phyloP scores from a whole-genome alignment of 2,888 invertebrate genomes.

The Lasioglossum oenotherae region DNA sequence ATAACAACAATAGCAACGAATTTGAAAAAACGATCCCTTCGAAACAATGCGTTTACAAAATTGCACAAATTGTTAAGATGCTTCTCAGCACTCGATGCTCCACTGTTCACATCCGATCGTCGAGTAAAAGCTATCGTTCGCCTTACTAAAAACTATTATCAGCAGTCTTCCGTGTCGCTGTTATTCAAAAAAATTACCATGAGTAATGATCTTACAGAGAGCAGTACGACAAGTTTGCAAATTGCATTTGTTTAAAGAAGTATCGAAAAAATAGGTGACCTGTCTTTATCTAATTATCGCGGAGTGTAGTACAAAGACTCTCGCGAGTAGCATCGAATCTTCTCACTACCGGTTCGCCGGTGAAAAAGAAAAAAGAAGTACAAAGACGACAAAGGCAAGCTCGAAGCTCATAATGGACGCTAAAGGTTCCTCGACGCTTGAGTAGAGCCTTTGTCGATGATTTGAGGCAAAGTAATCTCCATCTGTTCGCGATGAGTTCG shows the following conservation, averaged over 20 bases:
- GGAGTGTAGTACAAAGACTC: conserved; percentile 25
- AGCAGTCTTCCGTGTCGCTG: conserved; percentile 16
- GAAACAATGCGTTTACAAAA: background rate
- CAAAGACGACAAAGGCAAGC: background rate
- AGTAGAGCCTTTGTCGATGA: background rate
- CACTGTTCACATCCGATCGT: background rate
- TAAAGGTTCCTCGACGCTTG: background rate
- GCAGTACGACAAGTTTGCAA: conserved; percentile 20
- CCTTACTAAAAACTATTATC: background rate
- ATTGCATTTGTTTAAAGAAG: conserved; percentile 18
- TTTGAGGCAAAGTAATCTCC: background rate
- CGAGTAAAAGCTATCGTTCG: background rate
- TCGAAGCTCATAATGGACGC: background rate
- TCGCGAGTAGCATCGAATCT: conserved; percentile 23
- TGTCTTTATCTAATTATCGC: conserved; percentile 37
- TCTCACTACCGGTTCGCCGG: background rate
- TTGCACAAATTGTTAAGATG: background rate
- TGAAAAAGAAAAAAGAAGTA: background rate
- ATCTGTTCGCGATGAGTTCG: background rate
- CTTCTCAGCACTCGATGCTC: background rate
- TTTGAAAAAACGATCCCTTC: background rate
- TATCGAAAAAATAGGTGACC: conserved; percentile 29
- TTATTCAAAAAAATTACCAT: conserved; percentile 4
- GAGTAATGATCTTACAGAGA: conserved; percentile 15
- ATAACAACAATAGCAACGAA: background rate